Evolutionary conservation across 2,113 vertebrate species (phyloP).

Genomic region (Plotosus lineatus): DNA sequence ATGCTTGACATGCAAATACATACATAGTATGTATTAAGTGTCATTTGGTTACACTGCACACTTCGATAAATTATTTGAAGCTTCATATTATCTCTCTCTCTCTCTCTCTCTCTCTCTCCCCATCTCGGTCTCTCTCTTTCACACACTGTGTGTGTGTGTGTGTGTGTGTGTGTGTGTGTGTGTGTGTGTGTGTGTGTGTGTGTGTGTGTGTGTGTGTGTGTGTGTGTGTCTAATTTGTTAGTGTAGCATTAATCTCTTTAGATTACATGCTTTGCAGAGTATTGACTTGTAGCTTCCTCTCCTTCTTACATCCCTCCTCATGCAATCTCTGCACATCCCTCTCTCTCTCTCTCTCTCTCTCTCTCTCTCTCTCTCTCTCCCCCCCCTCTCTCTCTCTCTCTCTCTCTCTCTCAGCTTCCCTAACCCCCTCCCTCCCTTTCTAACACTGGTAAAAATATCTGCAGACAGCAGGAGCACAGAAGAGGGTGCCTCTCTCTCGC

Average conservation of each 20-base stretch:
- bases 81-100: conserved; percentile 18
- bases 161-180: no score
- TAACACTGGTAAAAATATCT: conserved; percentile 92
- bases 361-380: conserved; percentile 39
- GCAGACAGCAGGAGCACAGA: conserved; percentile 87
- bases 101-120: no score
- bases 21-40: not conserved
- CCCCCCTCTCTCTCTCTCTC: conserved; percentile 34
- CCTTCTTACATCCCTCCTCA: conserved; percentile 15
- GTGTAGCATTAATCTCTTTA: conserved; percentile 45
- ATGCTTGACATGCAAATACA: not conserved
- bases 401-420: conserved; percentile 32
- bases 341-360: conserved; percentile 37
- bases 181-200: conserved; percentile 15
- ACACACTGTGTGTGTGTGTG: no score
- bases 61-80: conserved; percentile 19
- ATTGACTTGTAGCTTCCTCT: conserved; percentile 49
- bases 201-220: conserved; percentile 27
- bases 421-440: conserved; percentile 69
- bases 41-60: not conserved
- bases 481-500: conserved; percentile 74
- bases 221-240: conserved; percentile 44
- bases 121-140: no score
- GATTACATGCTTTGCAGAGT: conserved; percentile 56
- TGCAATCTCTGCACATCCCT: conserved; percentile 33